Evolutionary conservation across 2,113 vertebrate genomes (phyloP), one percentile per base, ranked within the genome.

Genomic region (Callipepla californica): DNA sequence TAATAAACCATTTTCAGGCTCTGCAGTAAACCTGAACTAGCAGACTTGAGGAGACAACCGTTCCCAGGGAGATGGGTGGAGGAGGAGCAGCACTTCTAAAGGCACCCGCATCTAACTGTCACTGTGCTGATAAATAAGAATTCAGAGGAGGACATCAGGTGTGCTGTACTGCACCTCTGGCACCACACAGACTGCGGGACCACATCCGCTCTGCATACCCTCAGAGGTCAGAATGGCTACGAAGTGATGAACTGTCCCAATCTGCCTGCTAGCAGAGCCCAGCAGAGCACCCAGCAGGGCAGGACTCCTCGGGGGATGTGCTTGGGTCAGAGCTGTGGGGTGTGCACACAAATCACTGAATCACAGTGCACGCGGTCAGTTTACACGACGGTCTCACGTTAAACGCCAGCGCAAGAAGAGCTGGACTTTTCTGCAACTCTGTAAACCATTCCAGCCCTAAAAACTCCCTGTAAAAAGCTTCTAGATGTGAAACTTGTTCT

Each of bases 151-250:
- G 51, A 53, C 51, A 30, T 53, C 9, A 53, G 26, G 13, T 3
- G 19, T 42, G 10, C 30, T 50, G 67, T 59, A 30, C 30, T 42
- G 25, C 22, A 44, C 44, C 23, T 65, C 61, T 44, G 32, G 15
- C 13, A 47, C 34, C 48, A 26, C 0, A 5, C 13, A 18, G 7
- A 13, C 40, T 34, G 7, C 32, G 7, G 1, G 25, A 7, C 5
- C 14, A 4, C 4, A 3, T 4, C 5, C 11, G 22, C 40, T 21
- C 57, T 80, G 19, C 38, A 16, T 12, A 9, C 22, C 7, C 44
- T 42, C 0, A 0, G 17, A 12, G 15, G n/a, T 15, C 15, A 6
- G 3, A 28, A 0, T 1, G 2, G 6, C 36, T 26, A 2, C 2
- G 1, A n/a, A n/a, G 30, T 30, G n/a, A 21, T 9, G 3, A 16